Conservation (phyloP, 2,888 invertebrate genomes). For the Empis stercorea region DNA sequence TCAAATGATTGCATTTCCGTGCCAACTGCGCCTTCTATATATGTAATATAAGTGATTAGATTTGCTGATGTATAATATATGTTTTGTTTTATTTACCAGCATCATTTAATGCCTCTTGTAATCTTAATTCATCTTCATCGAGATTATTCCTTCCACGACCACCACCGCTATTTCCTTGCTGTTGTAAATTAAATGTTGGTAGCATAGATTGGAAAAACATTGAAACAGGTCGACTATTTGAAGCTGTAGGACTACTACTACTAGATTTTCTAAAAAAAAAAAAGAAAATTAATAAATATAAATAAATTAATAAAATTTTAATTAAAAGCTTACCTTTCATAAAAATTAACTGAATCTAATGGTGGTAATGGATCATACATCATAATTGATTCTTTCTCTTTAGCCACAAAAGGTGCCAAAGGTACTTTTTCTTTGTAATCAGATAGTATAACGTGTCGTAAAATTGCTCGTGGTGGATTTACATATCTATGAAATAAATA, state of each 20-base stretch:
- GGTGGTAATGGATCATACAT: slow-evolving; percentile 73
- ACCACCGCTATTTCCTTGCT: slow-evolving; percentile 5
- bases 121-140: too few species aligned
- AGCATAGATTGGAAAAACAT: slow-evolving; percentile 61
- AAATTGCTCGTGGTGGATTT: slow-evolving; percentile 30
- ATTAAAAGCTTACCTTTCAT: slow-evolving; percentile 49
- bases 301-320: background rate
- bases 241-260: slow-evolving; percentile 24
- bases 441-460: slow-evolving; percentile 34
- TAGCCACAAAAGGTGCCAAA: slow-evolving; percentile 30
- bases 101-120: background rate
- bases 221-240: slow-evolving; percentile 33
- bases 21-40: slow-evolving; percentile 23
- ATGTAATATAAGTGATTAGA: background rate
- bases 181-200: slow-evolving; percentile 46
- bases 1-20: slow-evolving; percentile 29
- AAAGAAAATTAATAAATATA: background rate
- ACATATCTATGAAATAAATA: slow-evolving; percentile 1
- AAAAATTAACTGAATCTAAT: slow-evolving; percentile 56
- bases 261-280: slow-evolving; percentile 25
- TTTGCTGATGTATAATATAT: too few species aligned
- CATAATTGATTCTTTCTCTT: slow-evolving; percentile 41
- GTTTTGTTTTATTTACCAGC: background rate
- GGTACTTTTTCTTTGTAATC: slow-evolving; percentile 40
- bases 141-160: slow-evolving; percentile 2